Percentiles rank a stretch among this genome's conserved stretches.
These are phyloP conservation scores for Nasonovia ribisnigri DNA, from an alignment of 2,888 invertebrate species.

Conservation along the genomic window DNA sequence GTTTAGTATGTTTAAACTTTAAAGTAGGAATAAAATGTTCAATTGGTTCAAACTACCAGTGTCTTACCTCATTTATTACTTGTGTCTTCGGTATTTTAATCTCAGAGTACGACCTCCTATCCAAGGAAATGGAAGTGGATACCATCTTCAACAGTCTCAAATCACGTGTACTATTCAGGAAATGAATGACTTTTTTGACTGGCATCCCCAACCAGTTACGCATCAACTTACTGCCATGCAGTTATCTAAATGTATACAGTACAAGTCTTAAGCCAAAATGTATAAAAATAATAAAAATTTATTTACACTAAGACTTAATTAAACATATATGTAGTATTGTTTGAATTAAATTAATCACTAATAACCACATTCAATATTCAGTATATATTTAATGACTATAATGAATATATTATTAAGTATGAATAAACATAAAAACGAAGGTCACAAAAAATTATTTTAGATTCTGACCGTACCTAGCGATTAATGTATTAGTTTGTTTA, in stretches of 20 bases:
- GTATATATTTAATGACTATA: not conserved
- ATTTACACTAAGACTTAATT: not conserved
- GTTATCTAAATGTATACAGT: not conserved
- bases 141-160: constrained; percentile 38
- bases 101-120: constrained; percentile 46
- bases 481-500: not conserved
- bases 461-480: not conserved
- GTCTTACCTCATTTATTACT: constrained; percentile 48
- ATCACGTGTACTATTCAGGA: constrained; percentile 20
- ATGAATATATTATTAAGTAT: too few species aligned
- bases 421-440: not conserved
- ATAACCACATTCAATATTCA: not conserved
- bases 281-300: not conserved
- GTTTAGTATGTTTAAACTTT: constrained; percentile 38
- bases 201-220: constrained; percentile 29
- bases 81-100: constrained; percentile 45
- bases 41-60: constrained; percentile 16
- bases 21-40: not conserved
- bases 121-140: constrained; percentile 43
- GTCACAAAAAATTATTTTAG: not conserved
- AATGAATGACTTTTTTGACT: not conserved
- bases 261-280: not conserved
- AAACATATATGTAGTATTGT: not conserved
- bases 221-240: not conserved
- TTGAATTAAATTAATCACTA: not conserved